A percentile compares a stretch with the other conserved stretches of the same genome.
Conservation (phyloP, 2,888 invertebrate species). For the Blastobasis adustella region DNA sequence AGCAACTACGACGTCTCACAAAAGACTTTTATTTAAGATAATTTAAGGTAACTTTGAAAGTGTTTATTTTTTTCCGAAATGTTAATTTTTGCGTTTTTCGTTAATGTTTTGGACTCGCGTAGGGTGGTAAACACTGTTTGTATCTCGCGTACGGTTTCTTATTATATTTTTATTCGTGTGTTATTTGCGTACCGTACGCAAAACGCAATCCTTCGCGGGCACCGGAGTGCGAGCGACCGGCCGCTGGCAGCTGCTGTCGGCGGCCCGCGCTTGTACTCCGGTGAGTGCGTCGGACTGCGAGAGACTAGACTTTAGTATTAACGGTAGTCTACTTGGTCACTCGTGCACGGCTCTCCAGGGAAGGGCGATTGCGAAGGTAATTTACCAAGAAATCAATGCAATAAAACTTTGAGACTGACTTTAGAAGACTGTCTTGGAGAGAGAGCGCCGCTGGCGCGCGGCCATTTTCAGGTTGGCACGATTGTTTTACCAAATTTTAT, state of each 20-base stretch:
- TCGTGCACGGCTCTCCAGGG: slow-evolving; percentile 11
- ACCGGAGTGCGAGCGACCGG: too few species aligned
- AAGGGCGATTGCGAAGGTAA: slow-evolving; percentile 38
- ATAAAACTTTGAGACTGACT: slow-evolving; percentile 73
- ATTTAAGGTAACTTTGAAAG: slow-evolving; percentile 66
- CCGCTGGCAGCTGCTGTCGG: too few species aligned
- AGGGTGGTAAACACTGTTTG: slow-evolving; percentile 13
- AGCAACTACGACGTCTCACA: slow-evolving; percentile 18
- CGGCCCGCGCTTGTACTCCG: too few species aligned
- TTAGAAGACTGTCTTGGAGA: slow-evolving; percentile 72
- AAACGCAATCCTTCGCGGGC: too few species aligned
- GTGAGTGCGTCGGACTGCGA: too few species aligned
- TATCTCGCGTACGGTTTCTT: slow-evolving; percentile 17
- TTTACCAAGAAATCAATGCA: slow-evolving; percentile 64
- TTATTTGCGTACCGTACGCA: slow-evolving; percentile 28
- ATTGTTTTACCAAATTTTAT: slow-evolving; percentile 36
- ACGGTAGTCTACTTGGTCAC: neutral
- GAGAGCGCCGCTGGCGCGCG: slow-evolving; percentile 7
- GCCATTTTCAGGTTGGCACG: slow-evolving; percentile 13
- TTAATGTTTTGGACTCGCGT: slow-evolving; percentile 6
- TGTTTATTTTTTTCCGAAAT: slow-evolving; percentile 59
- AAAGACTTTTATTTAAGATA: slow-evolving; percentile 67
- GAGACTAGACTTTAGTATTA: too few species aligned
- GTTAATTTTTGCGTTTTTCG: slow-evolving; percentile 60
- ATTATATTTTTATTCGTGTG: slow-evolving; percentile 28